These are phyloP conservation scores for Zalophus californianus DNA, from an alignment of 2,797 vertebrate species.

Conservation along the genomic window DNA sequence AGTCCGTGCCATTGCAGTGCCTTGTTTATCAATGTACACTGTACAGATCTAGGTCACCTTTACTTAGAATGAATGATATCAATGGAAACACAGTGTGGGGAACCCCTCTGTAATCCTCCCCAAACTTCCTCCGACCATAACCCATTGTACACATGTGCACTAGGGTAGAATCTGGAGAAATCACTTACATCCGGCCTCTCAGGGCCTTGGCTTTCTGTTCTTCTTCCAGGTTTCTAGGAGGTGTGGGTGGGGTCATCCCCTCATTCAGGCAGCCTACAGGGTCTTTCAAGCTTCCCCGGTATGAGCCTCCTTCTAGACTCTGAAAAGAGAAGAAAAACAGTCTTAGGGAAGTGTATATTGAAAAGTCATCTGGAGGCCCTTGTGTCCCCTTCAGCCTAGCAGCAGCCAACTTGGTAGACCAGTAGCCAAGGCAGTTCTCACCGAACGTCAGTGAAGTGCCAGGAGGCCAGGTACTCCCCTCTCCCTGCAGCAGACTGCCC, in stretches of 20 bases:
- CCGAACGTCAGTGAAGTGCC: not conserved
- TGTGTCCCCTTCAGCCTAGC: not conserved
- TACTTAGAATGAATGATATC: not conserved
- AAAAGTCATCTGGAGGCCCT: not conserved
- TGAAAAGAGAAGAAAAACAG: conserved; percentile 81
- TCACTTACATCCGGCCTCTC: conserved; percentile 96
- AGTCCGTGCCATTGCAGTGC: not conserved
- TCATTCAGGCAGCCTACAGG: conserved; percentile 88
- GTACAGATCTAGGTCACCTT: not conserved
- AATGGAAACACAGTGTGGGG: not conserved
- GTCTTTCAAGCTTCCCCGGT: conserved; percentile 91
- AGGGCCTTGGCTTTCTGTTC: conserved; percentile 97
- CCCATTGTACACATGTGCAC: not conserved
- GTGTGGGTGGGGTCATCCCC: conserved; percentile 90
- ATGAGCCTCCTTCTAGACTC: conserved; percentile 95
- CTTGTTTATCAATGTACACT: not conserved
- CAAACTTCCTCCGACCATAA: not conserved
- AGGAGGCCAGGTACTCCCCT: not conserved
- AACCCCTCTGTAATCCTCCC: not conserved
- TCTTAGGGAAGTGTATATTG: not conserved
- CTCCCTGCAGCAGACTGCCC: not conserved
- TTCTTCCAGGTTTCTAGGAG: conserved; percentile 95
- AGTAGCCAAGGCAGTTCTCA: not conserved
- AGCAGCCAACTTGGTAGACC: not conserved
- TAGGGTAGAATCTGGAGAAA: not conserved